Percentiles rank a stretch among this genome's conserved stretches.
Conservation (phyloP, 2,113 vertebrate species). For the Butorides virescens region DNA sequence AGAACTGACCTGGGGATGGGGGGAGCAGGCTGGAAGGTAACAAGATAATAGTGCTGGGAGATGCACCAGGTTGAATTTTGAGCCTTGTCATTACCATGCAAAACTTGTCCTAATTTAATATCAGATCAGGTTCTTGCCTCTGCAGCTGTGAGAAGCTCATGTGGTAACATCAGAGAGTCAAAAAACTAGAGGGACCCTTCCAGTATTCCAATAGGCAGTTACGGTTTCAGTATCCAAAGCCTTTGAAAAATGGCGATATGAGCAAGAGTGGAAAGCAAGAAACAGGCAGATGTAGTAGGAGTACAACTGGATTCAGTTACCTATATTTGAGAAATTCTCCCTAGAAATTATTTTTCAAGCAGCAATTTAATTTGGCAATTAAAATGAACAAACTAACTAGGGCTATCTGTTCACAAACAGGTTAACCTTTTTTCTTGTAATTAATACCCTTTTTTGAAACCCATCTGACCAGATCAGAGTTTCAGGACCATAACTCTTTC, state of each 20-base stretch:
- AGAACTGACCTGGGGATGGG: background rate
- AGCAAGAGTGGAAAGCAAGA: background rate
- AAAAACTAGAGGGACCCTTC: background rate
- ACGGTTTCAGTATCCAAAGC: background rate
- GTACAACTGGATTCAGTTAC: background rate
- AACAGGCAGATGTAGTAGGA: background rate
- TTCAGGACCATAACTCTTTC: background rate
- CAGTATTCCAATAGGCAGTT: background rate
- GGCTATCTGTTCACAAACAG: background rate
- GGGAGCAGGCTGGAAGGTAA: background rate
- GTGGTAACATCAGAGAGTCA: background rate
- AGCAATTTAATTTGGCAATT: background rate
- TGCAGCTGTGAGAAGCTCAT: background rate
- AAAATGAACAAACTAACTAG: background rate
- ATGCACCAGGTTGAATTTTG: background rate
- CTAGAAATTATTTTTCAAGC: background rate
- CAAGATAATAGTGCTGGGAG: background rate
- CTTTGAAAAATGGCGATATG: background rate
- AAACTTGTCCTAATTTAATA: background rate
- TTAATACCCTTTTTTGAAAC: background rate
- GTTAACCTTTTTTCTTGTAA: background rate
- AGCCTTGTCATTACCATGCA: background rate
- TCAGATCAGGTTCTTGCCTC: background rate
- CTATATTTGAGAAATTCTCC: background rate
- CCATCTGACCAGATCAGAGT: background rate